Percentiles rank a stretch among this genome's conserved stretches.
Evolutionary conservation across 92 coral and sea anemone genomes (phyloP).

Genomic region (Epizoanthus ramosus): DNA sequence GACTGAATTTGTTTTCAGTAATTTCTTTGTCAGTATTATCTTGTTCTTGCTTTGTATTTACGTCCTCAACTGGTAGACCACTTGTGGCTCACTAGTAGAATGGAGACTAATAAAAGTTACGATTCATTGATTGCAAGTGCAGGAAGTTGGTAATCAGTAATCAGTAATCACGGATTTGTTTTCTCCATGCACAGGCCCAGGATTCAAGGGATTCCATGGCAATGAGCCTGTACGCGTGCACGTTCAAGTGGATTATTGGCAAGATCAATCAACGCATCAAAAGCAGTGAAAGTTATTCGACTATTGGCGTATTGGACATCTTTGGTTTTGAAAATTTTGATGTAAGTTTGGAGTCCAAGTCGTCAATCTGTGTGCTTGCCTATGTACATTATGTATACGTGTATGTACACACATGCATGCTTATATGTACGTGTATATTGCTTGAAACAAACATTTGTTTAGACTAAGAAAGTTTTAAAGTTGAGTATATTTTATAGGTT

Average conservation of each 20-base stretch:
- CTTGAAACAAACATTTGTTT: neutral
- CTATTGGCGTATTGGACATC: conserved; percentile 95
- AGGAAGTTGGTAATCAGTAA: neutral
- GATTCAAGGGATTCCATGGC: conserved; percentile 98
- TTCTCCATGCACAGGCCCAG: conserved; percentile 63
- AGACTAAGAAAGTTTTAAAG: too few species aligned
- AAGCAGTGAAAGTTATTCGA: conserved; percentile 66
- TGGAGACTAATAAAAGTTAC: too few species aligned
- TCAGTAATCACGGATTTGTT: too few species aligned
- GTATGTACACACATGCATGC: neutral
- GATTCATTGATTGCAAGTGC: neutral
- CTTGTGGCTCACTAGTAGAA: too few species aligned
- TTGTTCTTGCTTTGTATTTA: too few species aligned
- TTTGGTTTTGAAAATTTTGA: conserved; percentile 99
- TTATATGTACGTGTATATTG: neutral
- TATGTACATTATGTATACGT: neutral
- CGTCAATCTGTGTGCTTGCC: neutral
- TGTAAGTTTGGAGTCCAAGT: conserved; percentile 49
- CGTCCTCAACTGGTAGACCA: too few species aligned
- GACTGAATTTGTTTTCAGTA: too few species aligned
- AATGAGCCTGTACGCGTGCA: conserved; percentile 95
- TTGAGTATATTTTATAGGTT: too few species aligned
- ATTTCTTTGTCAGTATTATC: too few species aligned
- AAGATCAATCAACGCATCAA: conserved; percentile 89
- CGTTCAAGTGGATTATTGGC: conserved; percentile 92